Evolutionary conservation across 2,113 vertebrate genomes (phyloP).

Genomic region (Cryptoleucopteryx plumbea): DNA sequence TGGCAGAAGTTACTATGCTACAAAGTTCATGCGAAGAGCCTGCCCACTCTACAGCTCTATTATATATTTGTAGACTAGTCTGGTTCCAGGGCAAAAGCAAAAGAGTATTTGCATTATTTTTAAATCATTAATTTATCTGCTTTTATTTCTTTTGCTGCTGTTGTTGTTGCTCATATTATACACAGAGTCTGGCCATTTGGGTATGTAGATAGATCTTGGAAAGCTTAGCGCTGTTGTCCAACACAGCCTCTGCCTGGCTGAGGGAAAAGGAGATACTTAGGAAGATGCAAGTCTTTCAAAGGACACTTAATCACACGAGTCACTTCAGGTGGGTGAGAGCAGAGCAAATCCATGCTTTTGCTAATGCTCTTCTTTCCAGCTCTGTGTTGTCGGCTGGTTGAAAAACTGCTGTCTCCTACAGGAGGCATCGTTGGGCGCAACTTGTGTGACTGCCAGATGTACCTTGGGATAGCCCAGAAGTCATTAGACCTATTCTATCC

Average conservation of each 20-base stretch:
- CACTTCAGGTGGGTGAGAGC: constrained; percentile 6
- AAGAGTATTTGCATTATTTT: background rate
- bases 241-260: background rate
- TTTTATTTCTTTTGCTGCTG: constrained; percentile 3
- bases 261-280: background rate
- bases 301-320: constrained; percentile 49
- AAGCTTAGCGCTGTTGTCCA: background rate
- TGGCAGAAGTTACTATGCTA: background rate
- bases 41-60: background rate
- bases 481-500: constrained; percentile 63
- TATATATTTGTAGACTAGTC: background rate
- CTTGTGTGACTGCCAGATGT: constrained; percentile 19
- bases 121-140: background rate
- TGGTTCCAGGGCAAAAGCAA: background rate
- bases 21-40: background rate
- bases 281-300: constrained; percentile 52
- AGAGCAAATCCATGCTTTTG: constrained; percentile 14
- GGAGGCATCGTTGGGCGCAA: background rate
- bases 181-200: background rate
- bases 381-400: background rate
- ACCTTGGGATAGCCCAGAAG: constrained; percentile 26
- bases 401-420: background rate
- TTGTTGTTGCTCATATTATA: background rate
- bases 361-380: background rate
- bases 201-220: background rate